phyloP scores from a whole-genome alignment of 2,797 vertebrate genomes.

The Prionace glauca region DNA sequence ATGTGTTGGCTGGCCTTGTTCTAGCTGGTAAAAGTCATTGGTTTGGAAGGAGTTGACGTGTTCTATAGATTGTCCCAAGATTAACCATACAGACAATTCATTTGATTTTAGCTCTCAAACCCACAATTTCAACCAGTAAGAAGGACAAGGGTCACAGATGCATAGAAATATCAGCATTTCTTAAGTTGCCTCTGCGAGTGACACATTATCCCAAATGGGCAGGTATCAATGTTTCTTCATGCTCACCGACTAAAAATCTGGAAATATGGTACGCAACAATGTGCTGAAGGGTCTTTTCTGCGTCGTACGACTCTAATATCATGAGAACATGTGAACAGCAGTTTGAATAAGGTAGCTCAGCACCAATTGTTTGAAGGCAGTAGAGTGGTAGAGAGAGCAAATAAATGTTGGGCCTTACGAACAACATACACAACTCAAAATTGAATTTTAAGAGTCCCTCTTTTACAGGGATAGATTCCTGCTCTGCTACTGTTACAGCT shows the following conservation, averaged over 20 bases:
- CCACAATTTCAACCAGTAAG: background rate
- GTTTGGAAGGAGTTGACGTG: background rate
- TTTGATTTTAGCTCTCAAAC: background rate
- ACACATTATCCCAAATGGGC: background rate
- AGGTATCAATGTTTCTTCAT: background rate
- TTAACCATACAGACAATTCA: background rate
- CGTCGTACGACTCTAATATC: too few relatives aligned
- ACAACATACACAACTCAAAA: background rate
- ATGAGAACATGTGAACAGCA: background rate
- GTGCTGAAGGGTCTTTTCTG: too few relatives aligned
- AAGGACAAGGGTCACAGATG: background rate
- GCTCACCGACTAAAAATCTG: background rate
- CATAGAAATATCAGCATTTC: background rate
- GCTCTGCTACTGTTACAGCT: background rate
- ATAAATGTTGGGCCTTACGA: background rate
- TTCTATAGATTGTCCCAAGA: background rate
- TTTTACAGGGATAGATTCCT: background rate
- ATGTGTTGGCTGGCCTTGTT: background rate
- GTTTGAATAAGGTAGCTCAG: background rate
- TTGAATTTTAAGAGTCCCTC: background rate
- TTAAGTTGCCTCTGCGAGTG: background rate
- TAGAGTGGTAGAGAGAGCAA: background rate
- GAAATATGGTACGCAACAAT: background rate
- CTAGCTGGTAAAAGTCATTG: background rate
- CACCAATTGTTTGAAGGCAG: background rate